Conservation (phyloP, 1,140 invertebrate species). For the Microplitis demolitor region DNA sequence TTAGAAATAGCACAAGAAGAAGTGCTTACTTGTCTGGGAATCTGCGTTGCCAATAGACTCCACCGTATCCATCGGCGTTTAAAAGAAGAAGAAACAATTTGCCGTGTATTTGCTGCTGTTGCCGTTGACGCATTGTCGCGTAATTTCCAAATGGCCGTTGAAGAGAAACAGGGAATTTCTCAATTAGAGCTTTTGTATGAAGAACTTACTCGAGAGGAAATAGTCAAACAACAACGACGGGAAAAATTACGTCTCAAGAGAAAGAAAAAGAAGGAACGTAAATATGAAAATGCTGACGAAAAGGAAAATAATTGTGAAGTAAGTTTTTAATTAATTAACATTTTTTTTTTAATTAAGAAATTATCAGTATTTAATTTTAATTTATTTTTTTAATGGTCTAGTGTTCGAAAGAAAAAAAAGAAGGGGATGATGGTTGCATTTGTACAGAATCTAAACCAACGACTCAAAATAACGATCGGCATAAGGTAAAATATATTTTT, state of each 20-base stretch:
- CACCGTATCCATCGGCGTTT: conserved; percentile 84
- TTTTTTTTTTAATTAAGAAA: neutral
- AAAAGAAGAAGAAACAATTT: conserved; percentile 88
- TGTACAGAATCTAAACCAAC: conserved; percentile 45
- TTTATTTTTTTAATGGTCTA: neutral
- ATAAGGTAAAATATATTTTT: conserved; percentile 46
- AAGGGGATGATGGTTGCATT: conserved; percentile 29
- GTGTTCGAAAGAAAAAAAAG: conserved; percentile 29
- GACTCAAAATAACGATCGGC: conserved; percentile 47
- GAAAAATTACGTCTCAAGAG: conserved; percentile 86
- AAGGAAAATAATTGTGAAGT: conserved; percentile 60
- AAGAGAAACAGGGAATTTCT: conserved; percentile 85
- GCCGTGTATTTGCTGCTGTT: conserved; percentile 87
- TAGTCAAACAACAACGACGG: conserved; percentile 79
- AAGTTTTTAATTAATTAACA: conserved; percentile 6
- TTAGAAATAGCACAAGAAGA: conserved; percentile 95
- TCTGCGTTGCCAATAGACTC: conserved; percentile 87
- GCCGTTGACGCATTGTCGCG: conserved; percentile 84
- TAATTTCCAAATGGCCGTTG: conserved; percentile 87
- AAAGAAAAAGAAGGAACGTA: conserved; percentile 79
- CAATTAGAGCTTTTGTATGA: conserved; percentile 83
- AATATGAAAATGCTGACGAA: conserved; percentile 57
- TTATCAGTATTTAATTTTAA: neutral
- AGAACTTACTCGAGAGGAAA: conserved; percentile 82
- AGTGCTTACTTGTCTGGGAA: conserved; percentile 89